Percentiles rank a stretch among this genome's conserved stretches.
Evolutionary conservation across 2,113 vertebrate species (phyloP).

Genomic region (Callithrix jacchus): DNA sequence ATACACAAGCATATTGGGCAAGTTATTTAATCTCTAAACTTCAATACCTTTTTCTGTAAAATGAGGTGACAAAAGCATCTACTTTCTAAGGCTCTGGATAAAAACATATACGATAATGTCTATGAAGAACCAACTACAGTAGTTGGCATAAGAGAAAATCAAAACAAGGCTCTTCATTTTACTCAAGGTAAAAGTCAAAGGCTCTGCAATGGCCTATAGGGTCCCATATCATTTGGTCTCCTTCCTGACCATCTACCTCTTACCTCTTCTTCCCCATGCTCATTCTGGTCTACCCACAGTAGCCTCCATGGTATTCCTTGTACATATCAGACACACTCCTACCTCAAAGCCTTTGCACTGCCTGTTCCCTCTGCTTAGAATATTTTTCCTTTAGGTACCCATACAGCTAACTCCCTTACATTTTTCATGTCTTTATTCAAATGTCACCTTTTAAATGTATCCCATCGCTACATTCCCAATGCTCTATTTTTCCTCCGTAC

Average conservation of each 20-base stretch:
- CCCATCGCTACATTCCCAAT: not conserved
- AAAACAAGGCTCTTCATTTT: not conserved
- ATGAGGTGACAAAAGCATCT: not conserved
- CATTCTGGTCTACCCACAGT: not conserved
- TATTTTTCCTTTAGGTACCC: not conserved
- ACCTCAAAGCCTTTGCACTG: not conserved
- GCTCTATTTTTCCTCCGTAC: not conserved
- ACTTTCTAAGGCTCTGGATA: not conserved
- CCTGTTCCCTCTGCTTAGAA: not conserved
- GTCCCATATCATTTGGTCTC: not conserved
- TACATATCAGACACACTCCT: not conserved
- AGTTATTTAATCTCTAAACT: constrained; percentile 22
- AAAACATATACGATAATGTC: not conserved
- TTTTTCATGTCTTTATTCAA: not conserved
- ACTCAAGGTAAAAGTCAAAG: constrained; percentile 5
- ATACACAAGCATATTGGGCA: not conserved
- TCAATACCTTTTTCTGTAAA: not conserved
- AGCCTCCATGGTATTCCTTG: not conserved
- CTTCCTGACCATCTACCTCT: not conserved
- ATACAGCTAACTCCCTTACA: not conserved
- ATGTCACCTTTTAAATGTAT: not conserved
- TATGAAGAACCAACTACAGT: not conserved
- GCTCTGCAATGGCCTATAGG: not conserved
- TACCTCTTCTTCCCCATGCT: not conserved
- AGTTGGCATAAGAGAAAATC: not conserved